These are phyloP conservation scores for Melikaiella ostensackeni DNA, from an alignment of 2,888 invertebrate genomes.

Conservation along the genomic window DNA sequence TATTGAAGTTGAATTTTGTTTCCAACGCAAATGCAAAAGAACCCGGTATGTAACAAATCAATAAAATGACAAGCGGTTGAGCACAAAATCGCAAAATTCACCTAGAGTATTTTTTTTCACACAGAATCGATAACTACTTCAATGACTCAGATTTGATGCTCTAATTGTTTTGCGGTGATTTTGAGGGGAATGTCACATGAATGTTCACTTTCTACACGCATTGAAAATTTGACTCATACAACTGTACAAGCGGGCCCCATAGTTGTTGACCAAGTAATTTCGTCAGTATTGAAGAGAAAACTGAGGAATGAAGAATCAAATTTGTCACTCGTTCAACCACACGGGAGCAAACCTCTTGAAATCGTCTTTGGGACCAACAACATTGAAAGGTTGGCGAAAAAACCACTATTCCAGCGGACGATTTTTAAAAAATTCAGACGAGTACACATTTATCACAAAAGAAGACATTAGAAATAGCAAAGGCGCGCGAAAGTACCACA, in stretches of 20 bases:
- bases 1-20: background rate
- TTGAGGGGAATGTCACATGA: slow-evolving; percentile 5
- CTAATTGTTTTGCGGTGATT: slow-evolving; percentile 9
- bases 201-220: slow-evolving; percentile 5
- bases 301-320: background rate
- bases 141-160: background rate
- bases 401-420: too few species aligned
- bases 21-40: slow-evolving; percentile 10
- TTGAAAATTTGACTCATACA: slow-evolving; percentile 10
- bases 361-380: too few species aligned
- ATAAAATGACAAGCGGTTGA: slow-evolving; percentile 1
- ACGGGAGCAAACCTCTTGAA: too few species aligned
- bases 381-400: too few species aligned
- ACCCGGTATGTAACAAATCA: slow-evolving; percentile 1
- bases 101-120: background rate
- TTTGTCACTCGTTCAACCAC: too few species aligned
- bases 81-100: slow-evolving; percentile 3
- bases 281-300: slow-evolving; percentile 28
- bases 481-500: slow-evolving; percentile 15
- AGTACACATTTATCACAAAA: background rate
- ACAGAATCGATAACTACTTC: slow-evolving; percentile 7
- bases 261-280: slow-evolving; percentile 32
- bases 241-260: slow-evolving; percentile 18
- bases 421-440: background rate
- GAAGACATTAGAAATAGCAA: slow-evolving; percentile 30